Evolutionary conservation across 2,113 vertebrate species (phyloP).

Genomic region (Mesoclemmys tuberculata): DNA sequence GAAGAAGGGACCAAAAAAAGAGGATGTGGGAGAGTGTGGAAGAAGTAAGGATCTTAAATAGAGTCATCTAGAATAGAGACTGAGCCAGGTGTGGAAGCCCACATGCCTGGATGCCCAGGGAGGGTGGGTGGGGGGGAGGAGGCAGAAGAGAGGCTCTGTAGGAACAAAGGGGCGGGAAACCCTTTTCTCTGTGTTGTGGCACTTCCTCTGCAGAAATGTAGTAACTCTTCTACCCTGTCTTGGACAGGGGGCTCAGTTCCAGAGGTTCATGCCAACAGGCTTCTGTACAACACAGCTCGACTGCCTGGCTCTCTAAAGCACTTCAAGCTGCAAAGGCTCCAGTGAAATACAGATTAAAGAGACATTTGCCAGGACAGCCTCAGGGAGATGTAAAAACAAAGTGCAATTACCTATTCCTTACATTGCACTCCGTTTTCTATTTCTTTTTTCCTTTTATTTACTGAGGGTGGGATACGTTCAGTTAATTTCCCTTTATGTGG

Average conservation of each 20-base stretch:
- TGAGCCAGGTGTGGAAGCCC: not conserved
- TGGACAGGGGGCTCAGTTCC: not conserved
- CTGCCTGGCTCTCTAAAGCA: conserved; percentile 15
- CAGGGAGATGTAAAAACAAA: not conserved
- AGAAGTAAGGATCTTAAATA: not conserved
- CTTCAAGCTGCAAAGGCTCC: conserved; percentile 8
- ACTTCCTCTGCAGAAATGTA: not conserved
- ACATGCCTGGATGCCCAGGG: accelerated
- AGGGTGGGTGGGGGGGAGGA: not conserved
- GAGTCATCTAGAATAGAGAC: not conserved
- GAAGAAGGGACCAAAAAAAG: not conserved
- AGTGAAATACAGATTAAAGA: conserved; percentile 39
- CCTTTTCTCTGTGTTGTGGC: not conserved
- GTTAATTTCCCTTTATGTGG: conserved; percentile 33
- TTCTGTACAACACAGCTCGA: not conserved
- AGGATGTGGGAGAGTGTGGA: not conserved
- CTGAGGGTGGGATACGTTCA: not conserved
- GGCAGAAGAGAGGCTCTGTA: accelerated
- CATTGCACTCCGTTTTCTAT: conserved; percentile 1
- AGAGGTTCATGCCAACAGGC: conserved; percentile 6
- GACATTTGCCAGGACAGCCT: not conserved
- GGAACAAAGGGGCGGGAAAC: not conserved
- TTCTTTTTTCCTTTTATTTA: conserved; percentile 41
- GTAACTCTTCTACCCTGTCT: not conserved
- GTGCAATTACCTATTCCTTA: not conserved